A percentile compares a stretch with the other conserved stretches of the same genome.
phyloP scores from a whole-genome alignment of 2,797 vertebrate species.

The Eupleurogrammus muticus region DNA sequence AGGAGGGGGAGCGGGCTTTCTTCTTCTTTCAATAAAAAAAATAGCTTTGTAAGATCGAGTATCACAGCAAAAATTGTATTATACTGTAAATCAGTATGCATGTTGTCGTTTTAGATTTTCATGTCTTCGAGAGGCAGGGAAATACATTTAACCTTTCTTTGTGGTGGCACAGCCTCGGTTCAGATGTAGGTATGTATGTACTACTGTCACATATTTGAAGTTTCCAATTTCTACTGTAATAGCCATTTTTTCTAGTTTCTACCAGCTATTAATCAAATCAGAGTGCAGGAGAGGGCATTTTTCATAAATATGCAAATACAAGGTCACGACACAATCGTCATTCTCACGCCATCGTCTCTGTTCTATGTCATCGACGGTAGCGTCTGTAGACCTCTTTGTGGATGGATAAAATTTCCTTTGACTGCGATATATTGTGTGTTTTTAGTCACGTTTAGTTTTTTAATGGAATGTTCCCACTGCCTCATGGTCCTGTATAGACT shows the following conservation, averaged over 20 bases:
- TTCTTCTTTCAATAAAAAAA: constrained; percentile 38
- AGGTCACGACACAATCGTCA: constrained; percentile 64
- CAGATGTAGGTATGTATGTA: constrained; percentile 67
- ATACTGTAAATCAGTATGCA: constrained; percentile 80
- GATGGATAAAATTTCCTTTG: constrained; percentile 40
- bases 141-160: constrained; percentile 66
- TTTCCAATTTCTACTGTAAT: constrained; percentile 74
- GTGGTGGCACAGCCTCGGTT: constrained; percentile 69
- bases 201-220: constrained; percentile 71
- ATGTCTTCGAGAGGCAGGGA: constrained; percentile 56
- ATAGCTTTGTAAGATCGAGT: constrained; percentile 61
- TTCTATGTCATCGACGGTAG: constrained; percentile 42
- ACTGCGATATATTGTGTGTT: constrained; percentile 54
- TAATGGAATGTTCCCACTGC: constrained; percentile 59
- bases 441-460: constrained; percentile 59
- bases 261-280: constrained; percentile 82
- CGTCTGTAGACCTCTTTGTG: constrained; percentile 56
- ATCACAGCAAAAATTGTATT: constrained; percentile 74
- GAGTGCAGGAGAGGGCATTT: constrained; percentile 78
- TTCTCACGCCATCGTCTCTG: constrained; percentile 44
- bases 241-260: constrained; percentile 80
- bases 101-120: constrained; percentile 71
- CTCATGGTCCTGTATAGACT: constrained; percentile 64
- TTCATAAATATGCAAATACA: constrained; percentile 84
- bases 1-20: constrained; percentile 54